Conservation (phyloP, 2,113 vertebrate species). For the Neolamprologus cancellatus region DNA sequence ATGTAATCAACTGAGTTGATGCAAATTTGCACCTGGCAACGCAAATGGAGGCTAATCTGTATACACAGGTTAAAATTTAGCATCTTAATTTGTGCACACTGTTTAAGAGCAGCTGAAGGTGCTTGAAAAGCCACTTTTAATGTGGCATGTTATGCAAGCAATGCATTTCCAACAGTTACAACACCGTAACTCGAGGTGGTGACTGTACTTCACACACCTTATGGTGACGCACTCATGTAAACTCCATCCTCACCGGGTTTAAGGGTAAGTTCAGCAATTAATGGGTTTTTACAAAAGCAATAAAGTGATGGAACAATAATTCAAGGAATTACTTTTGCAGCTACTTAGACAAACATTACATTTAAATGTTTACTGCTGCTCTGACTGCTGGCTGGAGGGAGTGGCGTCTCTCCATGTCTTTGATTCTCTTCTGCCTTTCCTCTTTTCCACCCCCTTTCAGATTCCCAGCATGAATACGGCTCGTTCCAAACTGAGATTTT, state of each 20-base stretch:
- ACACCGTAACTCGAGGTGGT: not conserved
- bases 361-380: not conserved
- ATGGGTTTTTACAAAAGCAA: not conserved
- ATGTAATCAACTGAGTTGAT: not conserved
- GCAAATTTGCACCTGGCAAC: not conserved
- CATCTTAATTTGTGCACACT: not conserved
- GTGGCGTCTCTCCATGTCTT: not conserved
- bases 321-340: not conserved
- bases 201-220: not conserved
- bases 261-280: not conserved
- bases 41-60: not conserved
- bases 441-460: not conserved
- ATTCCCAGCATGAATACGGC: not conserved
- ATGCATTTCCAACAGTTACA: not conserved
- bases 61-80: not conserved
- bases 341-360: not conserved
- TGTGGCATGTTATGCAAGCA: accelerated
- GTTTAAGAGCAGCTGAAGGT: not conserved
- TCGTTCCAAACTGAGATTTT: not conserved
- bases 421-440: not conserved
- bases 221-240: not conserved
- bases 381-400: not conserved
- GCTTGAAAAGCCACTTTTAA: not conserved
- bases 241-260: not conserved
- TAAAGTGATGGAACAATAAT: not conserved